phyloP scores from a whole-genome alignment of 2,888 invertebrate genomes.

The Leucophenga maculata region DNA sequence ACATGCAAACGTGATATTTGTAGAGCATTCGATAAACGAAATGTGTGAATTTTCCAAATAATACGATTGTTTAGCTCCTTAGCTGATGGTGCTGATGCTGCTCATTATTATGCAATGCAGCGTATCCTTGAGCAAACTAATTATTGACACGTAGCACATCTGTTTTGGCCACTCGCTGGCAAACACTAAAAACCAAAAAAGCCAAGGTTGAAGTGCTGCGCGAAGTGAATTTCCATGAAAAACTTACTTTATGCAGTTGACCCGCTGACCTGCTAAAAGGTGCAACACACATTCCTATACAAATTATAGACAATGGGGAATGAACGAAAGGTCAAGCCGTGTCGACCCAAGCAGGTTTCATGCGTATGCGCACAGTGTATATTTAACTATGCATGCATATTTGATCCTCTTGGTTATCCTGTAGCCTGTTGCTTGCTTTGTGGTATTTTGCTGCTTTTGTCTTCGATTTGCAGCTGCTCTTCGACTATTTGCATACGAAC shows the following conservation, averaged over 20 bases:
- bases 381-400: constrained; percentile 21
- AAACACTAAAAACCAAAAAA: not conserved
- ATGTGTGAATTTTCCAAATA: not conserved
- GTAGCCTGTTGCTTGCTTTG: constrained; percentile 42
- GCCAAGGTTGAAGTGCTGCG: not conserved
- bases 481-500: constrained; percentile 54
- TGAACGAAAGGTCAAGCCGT: not conserved
- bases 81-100: not conserved
- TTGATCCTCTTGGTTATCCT: constrained; percentile 50
- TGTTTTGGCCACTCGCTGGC: not conserved
- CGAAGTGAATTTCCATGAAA: not conserved
- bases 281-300: not conserved
- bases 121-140: constrained; percentile 7
- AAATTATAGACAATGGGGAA: not conserved
- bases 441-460: constrained; percentile 30
- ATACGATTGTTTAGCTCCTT: not conserved
- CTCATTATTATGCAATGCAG: constrained; percentile 5
- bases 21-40: not conserved
- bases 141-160: not conserved
- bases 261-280: constrained; percentile 19
- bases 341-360: constrained; percentile 50
- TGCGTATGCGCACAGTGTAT: constrained; percentile 32
- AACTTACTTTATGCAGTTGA: not conserved
- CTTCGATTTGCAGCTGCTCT: constrained; percentile 46
- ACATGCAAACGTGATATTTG: not conserved